These are phyloP conservation scores for Neomorphus geoffroyi DNA, from an alignment of 2,797 vertebrate genomes.

Conservation along the genomic window DNA sequence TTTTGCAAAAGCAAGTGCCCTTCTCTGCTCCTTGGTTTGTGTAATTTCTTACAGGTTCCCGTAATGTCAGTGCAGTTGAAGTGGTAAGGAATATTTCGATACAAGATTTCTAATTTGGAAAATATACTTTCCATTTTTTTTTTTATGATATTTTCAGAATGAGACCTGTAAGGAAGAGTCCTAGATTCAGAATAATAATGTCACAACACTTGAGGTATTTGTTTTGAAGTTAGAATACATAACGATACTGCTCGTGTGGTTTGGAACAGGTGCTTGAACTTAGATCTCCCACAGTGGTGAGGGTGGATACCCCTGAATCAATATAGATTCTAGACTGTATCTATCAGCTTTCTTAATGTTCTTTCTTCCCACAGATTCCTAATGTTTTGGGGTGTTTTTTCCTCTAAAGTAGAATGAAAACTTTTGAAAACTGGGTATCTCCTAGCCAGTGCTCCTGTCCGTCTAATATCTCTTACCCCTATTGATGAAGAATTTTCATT, in stretches of 20 bases:
- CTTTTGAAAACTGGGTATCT: not conserved
- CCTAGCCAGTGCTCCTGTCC: not conserved
- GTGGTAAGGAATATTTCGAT: not conserved
- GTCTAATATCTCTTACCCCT: not conserved
- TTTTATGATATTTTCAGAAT: not conserved
- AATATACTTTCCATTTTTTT: not conserved
- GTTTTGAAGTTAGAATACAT: not conserved
- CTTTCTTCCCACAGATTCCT: not conserved
- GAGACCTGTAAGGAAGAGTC: not conserved
- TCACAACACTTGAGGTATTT: not conserved
- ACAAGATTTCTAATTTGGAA: not conserved
- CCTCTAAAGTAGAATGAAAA: not conserved
- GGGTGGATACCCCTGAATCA: not conserved
- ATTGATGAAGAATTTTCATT: not conserved
- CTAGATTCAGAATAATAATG: not conserved
- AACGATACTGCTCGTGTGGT: not conserved
- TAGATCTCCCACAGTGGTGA: not conserved
- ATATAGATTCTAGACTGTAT: rapidly evolving
- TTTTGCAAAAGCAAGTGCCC: not conserved
- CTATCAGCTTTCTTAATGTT: not conserved
- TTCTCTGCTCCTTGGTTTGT: not conserved
- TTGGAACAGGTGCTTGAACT: not conserved
- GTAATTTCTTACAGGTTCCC: not conserved
- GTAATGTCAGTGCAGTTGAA: not conserved
- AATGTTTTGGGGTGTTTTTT: too few relatives aligned